Conservation (phyloP, 2,888 invertebrate species). For the Notodonta ziczac region DNA sequence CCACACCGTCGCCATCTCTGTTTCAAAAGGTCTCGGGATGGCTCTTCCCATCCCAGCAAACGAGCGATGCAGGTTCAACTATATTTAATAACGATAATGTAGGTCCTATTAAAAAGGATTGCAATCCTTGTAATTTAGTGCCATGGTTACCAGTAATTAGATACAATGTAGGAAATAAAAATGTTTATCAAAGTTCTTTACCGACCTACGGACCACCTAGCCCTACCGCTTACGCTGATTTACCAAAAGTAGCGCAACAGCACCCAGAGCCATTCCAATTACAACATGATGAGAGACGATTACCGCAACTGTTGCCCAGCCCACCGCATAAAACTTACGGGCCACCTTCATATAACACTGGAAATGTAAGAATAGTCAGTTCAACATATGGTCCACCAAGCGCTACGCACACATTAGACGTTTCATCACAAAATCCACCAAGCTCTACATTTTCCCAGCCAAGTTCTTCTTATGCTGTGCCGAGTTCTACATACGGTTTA, state of each 20-base stretch:
- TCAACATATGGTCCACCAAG: conserved; percentile 68
- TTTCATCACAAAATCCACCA: conserved; percentile 57
- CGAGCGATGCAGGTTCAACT: conserved; percentile 50
- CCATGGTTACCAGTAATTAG: conserved; percentile 92
- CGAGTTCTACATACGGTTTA: conserved; percentile 36
- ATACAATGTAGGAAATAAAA: conserved; percentile 73
- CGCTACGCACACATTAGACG: conserved; percentile 60
- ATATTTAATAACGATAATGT: conserved; percentile 49
- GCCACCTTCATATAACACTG: conserved; percentile 50
- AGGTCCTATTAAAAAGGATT: conserved; percentile 81
- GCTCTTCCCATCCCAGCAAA: conserved; percentile 84
- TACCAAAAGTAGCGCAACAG: conserved; percentile 53
- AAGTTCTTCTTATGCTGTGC: conserved; percentile 46
- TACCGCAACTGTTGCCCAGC: conserved; percentile 50
- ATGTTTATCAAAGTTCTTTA: conserved; percentile 54
- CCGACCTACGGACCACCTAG: conserved; percentile 76
- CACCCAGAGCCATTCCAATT: conserved; percentile 56
- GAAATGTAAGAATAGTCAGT: conserved; percentile 45
- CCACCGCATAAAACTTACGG: conserved; percentile 64
- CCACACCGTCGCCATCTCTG: conserved; percentile 78
- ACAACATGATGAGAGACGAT: conserved; percentile 44
- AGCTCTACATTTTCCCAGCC: conserved; percentile 54
- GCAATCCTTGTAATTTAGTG: conserved; percentile 91
- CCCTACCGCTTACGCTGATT: conserved; percentile 61
- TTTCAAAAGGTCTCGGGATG: conserved; percentile 86